Evolutionary conservation across 2,113 vertebrate genomes (phyloP).

Genomic region (Ploceus nigricollis): DNA sequence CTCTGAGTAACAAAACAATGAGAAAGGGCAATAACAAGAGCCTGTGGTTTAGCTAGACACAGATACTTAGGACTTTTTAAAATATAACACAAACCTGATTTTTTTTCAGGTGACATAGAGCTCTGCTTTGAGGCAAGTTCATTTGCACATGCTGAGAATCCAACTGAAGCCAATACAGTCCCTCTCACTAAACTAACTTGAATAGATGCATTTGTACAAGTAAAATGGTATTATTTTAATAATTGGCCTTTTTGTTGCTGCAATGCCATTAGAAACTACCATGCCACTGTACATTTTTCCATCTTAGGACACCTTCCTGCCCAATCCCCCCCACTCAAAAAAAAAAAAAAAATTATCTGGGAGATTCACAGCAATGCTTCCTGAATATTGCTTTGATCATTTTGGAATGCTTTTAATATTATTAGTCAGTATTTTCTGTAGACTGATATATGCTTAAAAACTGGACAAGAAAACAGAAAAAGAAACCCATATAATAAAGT

Average conservation of each 20-base stretch:
- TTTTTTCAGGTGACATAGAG: not conserved
- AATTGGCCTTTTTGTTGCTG: not conserved
- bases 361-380: not conserved
- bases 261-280: not conserved
- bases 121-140: not conserved
- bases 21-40: not conserved
- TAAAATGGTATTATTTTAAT: not conserved
- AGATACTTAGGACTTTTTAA: not conserved
- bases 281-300: not conserved
- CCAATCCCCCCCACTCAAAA: too few species aligned
- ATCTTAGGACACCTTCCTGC: not conserved
- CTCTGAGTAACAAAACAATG: not conserved
- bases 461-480: not conserved
- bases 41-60: not conserved
- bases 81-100: not conserved
- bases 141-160: not conserved
- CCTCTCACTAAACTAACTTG: not conserved
- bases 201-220: not conserved
- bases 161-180: not conserved
- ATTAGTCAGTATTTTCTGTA: not conserved
- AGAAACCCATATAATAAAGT: not conserved
- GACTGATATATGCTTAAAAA: not conserved
- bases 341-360: not conserved
- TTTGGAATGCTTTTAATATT: not conserved
- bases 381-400: not conserved